Evolutionary conservation across 2,797 vertebrate species (phyloP).

Genomic region (Urosaurus nigricauda): DNA sequence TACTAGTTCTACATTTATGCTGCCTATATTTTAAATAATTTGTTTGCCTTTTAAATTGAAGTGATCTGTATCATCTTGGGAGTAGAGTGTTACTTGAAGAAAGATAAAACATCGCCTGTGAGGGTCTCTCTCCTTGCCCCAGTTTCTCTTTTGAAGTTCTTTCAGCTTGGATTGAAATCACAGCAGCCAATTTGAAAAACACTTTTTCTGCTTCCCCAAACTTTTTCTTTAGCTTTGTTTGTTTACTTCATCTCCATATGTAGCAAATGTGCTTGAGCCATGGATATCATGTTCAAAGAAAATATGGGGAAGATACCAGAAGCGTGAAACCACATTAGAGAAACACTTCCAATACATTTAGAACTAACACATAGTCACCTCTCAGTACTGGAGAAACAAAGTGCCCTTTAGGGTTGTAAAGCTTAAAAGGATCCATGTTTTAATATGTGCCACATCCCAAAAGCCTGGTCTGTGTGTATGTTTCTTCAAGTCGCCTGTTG

Average conservation of each 20-base stretch:
- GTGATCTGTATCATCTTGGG: conserved; percentile 53
- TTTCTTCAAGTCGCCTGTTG: too few relatives aligned
- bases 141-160: conserved; percentile 69
- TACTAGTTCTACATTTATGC: conserved; percentile 54
- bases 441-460: not conserved
- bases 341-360: conserved; percentile 8
- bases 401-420: not conserved
- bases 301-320: conserved; percentile 50
- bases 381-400: not conserved
- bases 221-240: conserved; percentile 67
- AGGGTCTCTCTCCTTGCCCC: conserved; percentile 40
- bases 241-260: conserved; percentile 61
- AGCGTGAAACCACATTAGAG: conserved; percentile 64
- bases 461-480: not conserved
- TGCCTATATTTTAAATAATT: conserved; percentile 61
- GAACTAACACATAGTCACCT: conserved; percentile 27
- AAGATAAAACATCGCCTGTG: conserved; percentile 65
- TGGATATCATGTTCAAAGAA: conserved; percentile 67
- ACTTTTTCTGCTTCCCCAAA: conserved; percentile 57
- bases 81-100: conserved; percentile 52
- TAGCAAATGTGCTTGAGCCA: conserved; percentile 49
- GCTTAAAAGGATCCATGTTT: not conserved
- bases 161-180: conserved; percentile 60
- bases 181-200: conserved; percentile 35
- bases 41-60: conserved; percentile 66